Evolutionary conservation across 2,888 invertebrate species (phyloP), one percentile per base, ranked within the genome.

Genomic region (Pandemis heparana): DNA sequence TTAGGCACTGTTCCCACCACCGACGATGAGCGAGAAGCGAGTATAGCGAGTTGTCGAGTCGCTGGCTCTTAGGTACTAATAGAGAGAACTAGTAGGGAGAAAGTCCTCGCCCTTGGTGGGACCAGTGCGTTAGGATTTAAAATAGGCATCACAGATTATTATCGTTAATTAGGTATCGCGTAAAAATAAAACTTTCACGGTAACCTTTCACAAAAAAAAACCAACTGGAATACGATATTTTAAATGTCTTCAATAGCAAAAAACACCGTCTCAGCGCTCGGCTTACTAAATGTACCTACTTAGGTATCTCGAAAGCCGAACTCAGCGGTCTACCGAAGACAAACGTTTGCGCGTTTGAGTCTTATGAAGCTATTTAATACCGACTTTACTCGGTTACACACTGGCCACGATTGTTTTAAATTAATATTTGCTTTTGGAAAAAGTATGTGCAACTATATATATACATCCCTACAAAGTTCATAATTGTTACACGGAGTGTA

Each of bases 251-350:
- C 56, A 56, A 56, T 12, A 10, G 5, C 4, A 23, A 23, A 56
- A 23, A 56, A 56, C 23, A 12, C 23, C 18, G 56, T 9, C 51
- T 53, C 12, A 32, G 60, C 23, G 38, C 16, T 61, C 39, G 38
- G 9, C 39, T 39, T 61, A 39, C 32, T 60, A 6, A 53, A 53
- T 53, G 18, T 53, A 53, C 53, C 53, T 53, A 53, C 53, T 18
- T 53, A 53, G 23, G 23, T 56, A 39, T 61, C 38, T 61, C 38
- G 12, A n/a, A 61, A 61, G 61, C 39, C 61, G 16, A 61, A 61
- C 39, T 61, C 61, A 39, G 61, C 39, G 61, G 61, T 61, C 38
- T 61, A 39, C 61, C 56, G 38, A 60, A 61, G 61, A 61, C 39
- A 61, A 61, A 61, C 61, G 61, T 39, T 39, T 60, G 60, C 39